Conservation (phyloP, 1,140 invertebrate species). For the Diachasmimorpha longicaudata region DNA sequence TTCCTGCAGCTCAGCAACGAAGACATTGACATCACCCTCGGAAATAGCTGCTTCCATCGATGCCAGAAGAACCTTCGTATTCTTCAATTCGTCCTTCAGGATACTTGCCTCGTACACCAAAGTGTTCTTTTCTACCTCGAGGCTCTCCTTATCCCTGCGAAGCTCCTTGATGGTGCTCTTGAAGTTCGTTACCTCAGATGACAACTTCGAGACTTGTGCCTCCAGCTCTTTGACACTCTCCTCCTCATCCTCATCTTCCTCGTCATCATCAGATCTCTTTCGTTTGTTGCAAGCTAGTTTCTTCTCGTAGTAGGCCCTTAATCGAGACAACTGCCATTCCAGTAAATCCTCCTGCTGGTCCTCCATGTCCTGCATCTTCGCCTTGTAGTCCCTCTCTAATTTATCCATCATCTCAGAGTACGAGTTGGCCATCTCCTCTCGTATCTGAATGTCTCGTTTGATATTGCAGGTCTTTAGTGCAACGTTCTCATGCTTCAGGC, state of each 20-base stretch:
- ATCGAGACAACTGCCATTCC: constrained; percentile 45
- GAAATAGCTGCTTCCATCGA: constrained; percentile 34
- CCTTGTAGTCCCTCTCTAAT: constrained; percentile 45
- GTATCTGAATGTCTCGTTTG: constrained; percentile 48
- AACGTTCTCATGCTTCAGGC: constrained; percentile 47
- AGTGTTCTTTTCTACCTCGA: constrained; percentile 44
- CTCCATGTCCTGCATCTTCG: constrained; percentile 50
- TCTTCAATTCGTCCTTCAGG: constrained; percentile 43
- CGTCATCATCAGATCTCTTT: constrained; percentile 21
- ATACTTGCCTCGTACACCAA: constrained; percentile 42
- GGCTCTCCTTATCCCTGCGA: constrained; percentile 39
- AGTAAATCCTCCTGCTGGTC: constrained; percentile 47
- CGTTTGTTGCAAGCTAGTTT: constrained; percentile 37
- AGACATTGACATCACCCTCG: constrained; percentile 32
- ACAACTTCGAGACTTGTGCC: constrained; percentile 39
- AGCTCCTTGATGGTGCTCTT: constrained; percentile 40
- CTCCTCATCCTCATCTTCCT: constrained; percentile 7
- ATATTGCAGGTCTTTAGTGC: constrained; percentile 42
- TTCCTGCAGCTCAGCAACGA: constrained; percentile 41
- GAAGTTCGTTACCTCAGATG: constrained; percentile 35
- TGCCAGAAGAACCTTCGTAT: constrained; percentile 36
- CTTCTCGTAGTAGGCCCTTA: constrained; percentile 47
- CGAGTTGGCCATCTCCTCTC: constrained; percentile 50
- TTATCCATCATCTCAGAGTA: constrained; percentile 48
- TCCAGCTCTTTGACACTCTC: constrained; percentile 34